These are phyloP conservation scores for Perizoma affinitatum DNA, from an alignment of 2,888 invertebrate species.

Conservation along the genomic window DNA sequence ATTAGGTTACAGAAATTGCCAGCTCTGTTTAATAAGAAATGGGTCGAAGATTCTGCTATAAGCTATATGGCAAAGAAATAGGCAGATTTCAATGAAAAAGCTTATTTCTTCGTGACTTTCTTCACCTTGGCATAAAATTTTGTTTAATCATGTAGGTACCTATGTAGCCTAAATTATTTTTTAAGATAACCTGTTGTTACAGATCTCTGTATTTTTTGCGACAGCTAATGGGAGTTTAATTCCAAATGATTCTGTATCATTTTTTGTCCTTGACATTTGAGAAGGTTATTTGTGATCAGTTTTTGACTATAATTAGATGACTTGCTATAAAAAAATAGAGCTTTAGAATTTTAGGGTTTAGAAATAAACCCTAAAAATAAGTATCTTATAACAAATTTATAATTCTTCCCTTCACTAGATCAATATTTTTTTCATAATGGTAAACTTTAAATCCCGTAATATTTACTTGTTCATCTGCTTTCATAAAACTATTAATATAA, in stretches of 20 bases:
- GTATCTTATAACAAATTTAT: constrained; percentile 7
- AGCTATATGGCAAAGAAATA: no score
- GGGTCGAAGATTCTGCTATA: no score
- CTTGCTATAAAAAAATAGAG: constrained; percentile 25
- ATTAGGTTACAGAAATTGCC: no score
- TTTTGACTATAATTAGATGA: constrained; percentile 6
- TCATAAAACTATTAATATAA: no score
- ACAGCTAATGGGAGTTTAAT: constrained; percentile 7
- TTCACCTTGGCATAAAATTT: neutral
- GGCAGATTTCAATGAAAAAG: no score
- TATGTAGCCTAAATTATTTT: neutral
- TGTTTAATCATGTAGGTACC: neutral
- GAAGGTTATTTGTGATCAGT: constrained; percentile 17
- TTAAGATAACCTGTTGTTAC: neutral
- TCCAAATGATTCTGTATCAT: constrained; percentile 12
- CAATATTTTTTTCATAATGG: no score
- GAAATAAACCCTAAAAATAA: neutral
- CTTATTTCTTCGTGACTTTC: neutral
- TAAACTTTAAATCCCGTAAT: no score
- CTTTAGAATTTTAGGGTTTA: no score
- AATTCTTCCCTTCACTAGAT: no score
- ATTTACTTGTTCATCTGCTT: no score
- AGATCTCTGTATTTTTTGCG: constrained; percentile 10
- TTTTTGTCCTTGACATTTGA: constrained; percentile 34
- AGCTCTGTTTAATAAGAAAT: no score